A percentile compares a stretch with the other conserved stretches of the same genome.
Evolutionary conservation across 2,797 vertebrate species (phyloP).

Genomic region (Selene dorsalis): DNA sequence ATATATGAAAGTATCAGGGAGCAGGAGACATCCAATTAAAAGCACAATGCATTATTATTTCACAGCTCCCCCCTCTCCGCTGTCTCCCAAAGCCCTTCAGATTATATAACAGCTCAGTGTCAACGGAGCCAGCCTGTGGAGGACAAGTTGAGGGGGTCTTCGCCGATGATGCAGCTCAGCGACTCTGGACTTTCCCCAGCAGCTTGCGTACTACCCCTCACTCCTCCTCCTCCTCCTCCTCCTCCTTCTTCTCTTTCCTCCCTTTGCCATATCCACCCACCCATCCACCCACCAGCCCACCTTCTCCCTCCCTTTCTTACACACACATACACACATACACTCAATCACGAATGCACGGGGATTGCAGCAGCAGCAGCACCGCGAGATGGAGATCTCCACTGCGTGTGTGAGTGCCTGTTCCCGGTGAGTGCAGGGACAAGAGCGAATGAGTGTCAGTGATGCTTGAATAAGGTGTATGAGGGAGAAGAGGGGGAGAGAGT

Average conservation of each 20-base stretch:
- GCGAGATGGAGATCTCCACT: constrained; percentile 84
- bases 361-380: constrained; percentile 84
- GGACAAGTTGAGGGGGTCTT: constrained; percentile 80
- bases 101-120: constrained; percentile 83
- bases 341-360: constrained; percentile 81
- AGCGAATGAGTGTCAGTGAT: constrained; percentile 75
- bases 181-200: constrained; percentile 82
- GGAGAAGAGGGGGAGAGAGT: constrained; percentile 52
- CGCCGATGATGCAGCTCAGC: constrained; percentile 75
- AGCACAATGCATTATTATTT: constrained; percentile 80
- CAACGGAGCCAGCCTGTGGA: constrained; percentile 72
- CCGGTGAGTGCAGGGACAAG: constrained; percentile 77
- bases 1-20: constrained; percentile 70
- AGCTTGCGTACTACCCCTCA: constrained; percentile 69
- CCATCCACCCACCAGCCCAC: constrained; percentile 72
- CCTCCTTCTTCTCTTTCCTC: constrained; percentile 51
- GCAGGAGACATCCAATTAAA: constrained; percentile 82
- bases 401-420: constrained; percentile 75
- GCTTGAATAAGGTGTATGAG: constrained; percentile 73
- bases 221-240: constrained; percentile 47
- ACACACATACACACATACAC: constrained; percentile 61
- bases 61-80: constrained; percentile 38
- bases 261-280: constrained; percentile 71
- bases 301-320: constrained; percentile 66
- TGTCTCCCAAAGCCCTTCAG: constrained; percentile 65